Evolutionary conservation across 2,888 invertebrate species (phyloP).

Genomic region (Mayetiola destructor): DNA sequence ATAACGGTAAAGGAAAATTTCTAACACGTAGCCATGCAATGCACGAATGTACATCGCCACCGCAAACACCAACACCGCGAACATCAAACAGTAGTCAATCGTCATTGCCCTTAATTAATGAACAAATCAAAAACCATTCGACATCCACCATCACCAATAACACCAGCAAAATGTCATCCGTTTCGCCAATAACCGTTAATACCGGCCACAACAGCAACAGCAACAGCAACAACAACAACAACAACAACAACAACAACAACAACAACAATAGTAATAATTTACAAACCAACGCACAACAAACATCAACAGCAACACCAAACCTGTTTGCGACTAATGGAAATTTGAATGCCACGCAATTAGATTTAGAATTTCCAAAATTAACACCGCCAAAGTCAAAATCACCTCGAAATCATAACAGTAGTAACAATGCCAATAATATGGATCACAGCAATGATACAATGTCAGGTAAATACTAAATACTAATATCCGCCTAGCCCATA

Average conservation of each 20-base stretch:
- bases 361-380: constrained; percentile 35
- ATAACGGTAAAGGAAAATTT: constrained; percentile 51
- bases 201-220: constrained; percentile 17
- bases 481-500: too few relatives aligned
- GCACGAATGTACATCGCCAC: constrained; percentile 63
- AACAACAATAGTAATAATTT: too few relatives aligned
- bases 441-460: not conserved
- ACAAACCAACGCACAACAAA: constrained; percentile 5
- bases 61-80: constrained; percentile 41
- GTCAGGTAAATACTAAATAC: too few relatives aligned
- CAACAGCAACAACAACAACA: constrained; percentile 24
- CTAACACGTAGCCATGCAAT: constrained; percentile 81
- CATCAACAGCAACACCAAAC: constrained; percentile 19
- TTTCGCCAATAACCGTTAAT: constrained; percentile 23
- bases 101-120: not conserved
- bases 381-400: constrained; percentile 34
- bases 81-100: constrained; percentile 19
- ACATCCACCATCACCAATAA: not conserved
- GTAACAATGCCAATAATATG: not conserved
- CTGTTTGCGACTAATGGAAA: constrained; percentile 22
- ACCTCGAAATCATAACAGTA: constrained; percentile 17
- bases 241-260: constrained; percentile 20
- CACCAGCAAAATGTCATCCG: constrained; percentile 1
- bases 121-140: not conserved
- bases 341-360: constrained; percentile 26